These are phyloP conservation scores for Neomonachus schauinslandi DNA, from an alignment of 2,113 vertebrate species.

Conservation along the genomic window DNA sequence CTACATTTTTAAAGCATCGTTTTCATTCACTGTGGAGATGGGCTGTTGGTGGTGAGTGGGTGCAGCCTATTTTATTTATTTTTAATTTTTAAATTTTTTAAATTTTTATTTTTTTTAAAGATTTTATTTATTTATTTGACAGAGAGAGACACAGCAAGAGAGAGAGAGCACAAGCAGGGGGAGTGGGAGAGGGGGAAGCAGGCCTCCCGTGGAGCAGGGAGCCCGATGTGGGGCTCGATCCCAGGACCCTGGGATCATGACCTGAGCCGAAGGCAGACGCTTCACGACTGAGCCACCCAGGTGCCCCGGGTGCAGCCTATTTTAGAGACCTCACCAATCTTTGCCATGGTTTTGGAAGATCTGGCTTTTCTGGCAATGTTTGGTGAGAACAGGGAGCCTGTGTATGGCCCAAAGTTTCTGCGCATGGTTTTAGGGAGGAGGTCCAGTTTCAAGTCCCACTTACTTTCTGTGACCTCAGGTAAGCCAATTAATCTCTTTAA, in stretches of 20 bases:
- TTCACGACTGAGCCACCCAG: too few relatives aligned
- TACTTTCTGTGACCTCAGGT: background rate
- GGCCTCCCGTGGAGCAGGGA: too few relatives aligned
- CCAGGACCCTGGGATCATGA: too few relatives aligned
- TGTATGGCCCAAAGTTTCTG: background rate
- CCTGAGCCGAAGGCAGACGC: too few relatives aligned
- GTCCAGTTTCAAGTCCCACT: background rate
- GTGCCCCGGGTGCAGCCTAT: background rate
- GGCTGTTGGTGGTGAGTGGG: background rate
- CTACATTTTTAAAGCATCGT: background rate
- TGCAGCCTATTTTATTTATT: background rate
- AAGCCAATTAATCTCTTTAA: background rate
- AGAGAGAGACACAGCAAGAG: too few relatives aligned
- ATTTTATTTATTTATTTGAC: too few relatives aligned
- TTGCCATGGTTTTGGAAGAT: background rate
- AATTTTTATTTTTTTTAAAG: too few relatives aligned
- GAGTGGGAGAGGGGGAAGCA: too few relatives aligned
- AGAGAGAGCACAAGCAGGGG: too few relatives aligned
- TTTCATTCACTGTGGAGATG: background rate
- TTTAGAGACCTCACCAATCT: background rate
- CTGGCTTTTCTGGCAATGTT: background rate
- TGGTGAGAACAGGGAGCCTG: background rate
- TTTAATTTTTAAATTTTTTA: too few relatives aligned
- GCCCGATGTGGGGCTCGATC: too few relatives aligned
- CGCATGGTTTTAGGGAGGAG: background rate